Conservation (phyloP, 92 coral and sea anemone genomes). For the Porites rus region DNA sequence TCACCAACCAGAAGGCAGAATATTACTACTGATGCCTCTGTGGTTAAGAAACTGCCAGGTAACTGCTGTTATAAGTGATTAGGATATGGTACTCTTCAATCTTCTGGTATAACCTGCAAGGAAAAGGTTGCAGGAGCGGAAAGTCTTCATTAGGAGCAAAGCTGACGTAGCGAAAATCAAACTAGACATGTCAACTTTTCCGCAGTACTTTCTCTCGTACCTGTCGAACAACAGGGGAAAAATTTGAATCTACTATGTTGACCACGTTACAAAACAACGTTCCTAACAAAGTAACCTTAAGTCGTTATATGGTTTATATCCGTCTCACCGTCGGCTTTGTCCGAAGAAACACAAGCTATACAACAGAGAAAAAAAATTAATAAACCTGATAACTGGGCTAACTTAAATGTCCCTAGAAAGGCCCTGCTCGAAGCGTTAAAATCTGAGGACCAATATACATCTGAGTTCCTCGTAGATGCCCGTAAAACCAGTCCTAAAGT, state of each 20-base stretch:
- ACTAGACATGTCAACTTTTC: too few species aligned
- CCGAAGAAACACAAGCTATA: not conserved
- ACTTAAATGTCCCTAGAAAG: not conserved
- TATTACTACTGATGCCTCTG: not conserved
- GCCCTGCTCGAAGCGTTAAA: not conserved
- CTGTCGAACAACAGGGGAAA: too few species aligned
- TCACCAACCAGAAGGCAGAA: not conserved
- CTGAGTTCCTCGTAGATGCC: not conserved
- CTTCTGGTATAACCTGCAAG: not conserved
- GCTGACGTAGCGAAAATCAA: too few species aligned
- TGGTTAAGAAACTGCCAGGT: not conserved
- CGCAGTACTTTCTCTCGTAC: too few species aligned
- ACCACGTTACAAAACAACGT: too few species aligned
- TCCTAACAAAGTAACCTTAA: too few species aligned
- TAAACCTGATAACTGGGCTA: not conserved
- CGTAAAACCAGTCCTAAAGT: not conserved
- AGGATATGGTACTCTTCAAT: not conserved
- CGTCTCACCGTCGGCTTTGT: not conserved
- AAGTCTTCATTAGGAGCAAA: not conserved
- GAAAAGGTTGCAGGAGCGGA: not conserved
- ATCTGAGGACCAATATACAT: not conserved
- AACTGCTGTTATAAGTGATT: not conserved
- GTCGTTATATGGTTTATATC: not conserved
- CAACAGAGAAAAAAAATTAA: not conserved
- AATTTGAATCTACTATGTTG: too few species aligned